phyloP scores from a whole-genome alignment of 2,113 vertebrate genomes.

The Fregetta grallaria region DNA sequence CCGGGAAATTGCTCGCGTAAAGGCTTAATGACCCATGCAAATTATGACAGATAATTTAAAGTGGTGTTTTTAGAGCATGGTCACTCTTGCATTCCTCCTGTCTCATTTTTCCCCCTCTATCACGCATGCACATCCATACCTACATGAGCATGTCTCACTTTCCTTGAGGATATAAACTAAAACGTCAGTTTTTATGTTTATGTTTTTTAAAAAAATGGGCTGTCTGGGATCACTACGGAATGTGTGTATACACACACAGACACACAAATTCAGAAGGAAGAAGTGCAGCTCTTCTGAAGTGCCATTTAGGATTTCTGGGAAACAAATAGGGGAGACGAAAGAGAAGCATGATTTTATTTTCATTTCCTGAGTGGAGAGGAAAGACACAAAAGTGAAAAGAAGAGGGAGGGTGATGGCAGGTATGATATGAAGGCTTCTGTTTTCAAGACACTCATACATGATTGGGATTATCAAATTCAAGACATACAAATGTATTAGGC shows the following conservation, averaged over 20 bases:
- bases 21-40: background rate
- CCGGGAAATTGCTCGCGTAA: background rate
- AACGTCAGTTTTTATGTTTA: background rate
- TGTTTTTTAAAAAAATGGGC: background rate
- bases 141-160: background rate
- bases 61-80: background rate
- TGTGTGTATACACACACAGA: too few species aligned
- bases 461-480: background rate
- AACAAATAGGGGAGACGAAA: background rate
- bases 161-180: background rate
- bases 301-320: background rate
- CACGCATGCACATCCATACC: background rate
- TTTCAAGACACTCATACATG: background rate
- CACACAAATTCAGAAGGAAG: background rate
- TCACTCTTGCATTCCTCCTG: background rate
- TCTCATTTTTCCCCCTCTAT: background rate
- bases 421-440: background rate
- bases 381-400: background rate
- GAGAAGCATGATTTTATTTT: background rate
- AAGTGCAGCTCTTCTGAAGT: background rate
- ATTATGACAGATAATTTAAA: background rate
- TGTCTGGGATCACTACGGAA: background rate
- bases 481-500: background rate
- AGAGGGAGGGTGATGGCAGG: background rate
- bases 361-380: background rate